Percentiles rank a stretch among this genome's conserved stretches.
These are phyloP conservation scores for Cataglyphis albicans DNA, from an alignment of 2,888 invertebrate species.

Conservation along the genomic window DNA sequence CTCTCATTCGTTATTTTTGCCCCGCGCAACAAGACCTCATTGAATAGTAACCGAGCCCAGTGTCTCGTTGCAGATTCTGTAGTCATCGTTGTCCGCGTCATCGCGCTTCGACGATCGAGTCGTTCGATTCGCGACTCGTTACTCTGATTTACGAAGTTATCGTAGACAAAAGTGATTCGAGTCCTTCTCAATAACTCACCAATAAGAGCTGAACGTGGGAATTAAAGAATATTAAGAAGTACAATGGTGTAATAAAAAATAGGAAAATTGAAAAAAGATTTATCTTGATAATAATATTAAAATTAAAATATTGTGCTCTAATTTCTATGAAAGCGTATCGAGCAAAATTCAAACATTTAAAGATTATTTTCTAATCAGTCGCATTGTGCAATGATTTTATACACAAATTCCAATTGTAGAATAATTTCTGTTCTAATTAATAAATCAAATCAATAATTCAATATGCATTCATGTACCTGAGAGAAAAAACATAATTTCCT, in stretches of 20 bases:
- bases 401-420: neutral
- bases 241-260: neutral
- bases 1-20: constrained; percentile 58
- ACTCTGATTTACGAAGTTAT: constrained; percentile 37
- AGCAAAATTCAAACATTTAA: neutral
- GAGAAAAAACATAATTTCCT: neutral
- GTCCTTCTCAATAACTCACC: neutral
- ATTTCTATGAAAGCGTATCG: neutral
- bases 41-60: constrained; percentile 54
- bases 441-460: neutral
- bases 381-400: neutral
- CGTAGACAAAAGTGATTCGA: neutral
- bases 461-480: neutral
- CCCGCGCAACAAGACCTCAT: constrained; percentile 53
- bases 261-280: neutral
- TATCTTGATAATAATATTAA: neutral
- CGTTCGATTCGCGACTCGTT: constrained; percentile 19
- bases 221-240: neutral
- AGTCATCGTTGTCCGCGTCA: constrained; percentile 52
- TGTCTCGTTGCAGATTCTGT: constrained; percentile 54
- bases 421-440: neutral
- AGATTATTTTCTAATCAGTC: neutral
- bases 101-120: constrained; percentile 30
- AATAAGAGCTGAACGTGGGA: neutral
- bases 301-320: neutral